phyloP scores from a whole-genome alignment of 2,888 invertebrate genomes.

The Himalopsyche japonica region DNA sequence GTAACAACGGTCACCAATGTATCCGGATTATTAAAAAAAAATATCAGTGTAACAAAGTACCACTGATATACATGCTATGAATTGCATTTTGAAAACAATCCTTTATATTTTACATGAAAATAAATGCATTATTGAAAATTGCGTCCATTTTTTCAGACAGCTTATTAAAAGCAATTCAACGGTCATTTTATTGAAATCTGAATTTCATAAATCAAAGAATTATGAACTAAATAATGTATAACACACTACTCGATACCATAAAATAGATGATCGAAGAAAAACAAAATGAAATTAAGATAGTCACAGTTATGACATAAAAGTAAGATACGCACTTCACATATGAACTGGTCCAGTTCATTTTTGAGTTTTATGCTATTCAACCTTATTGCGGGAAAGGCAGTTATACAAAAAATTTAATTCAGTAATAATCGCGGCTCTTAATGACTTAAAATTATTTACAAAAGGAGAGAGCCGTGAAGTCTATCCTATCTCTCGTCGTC shows the following conservation, averaged over 20 bases:
- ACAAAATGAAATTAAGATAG: not conserved
- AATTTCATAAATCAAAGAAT: not conserved
- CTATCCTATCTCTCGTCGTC: conserved; percentile 27
- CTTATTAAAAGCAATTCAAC: no score
- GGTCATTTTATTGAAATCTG: no score
- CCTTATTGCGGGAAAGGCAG: not conserved
- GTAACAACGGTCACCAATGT: no score
- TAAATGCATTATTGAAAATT: no score
- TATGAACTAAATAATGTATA: not conserved
- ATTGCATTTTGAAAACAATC: no score
- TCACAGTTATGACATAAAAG: not conserved
- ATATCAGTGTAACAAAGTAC: no score
- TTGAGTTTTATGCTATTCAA: not conserved
- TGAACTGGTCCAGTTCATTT: not conserved
- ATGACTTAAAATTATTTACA: not conserved
- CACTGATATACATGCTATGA: no score
- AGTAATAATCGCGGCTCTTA: not conserved
- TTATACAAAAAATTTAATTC: not conserved
- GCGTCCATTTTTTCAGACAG: no score
- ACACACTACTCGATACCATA: not conserved
- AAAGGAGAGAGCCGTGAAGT: not conserved
- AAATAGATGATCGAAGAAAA: not conserved
- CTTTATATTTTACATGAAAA: no score
- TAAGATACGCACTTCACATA: not conserved
- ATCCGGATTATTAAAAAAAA: no score